Base-by-base conservation (phyloP, 1,140 invertebrate genomes). In the Diorhabda carinulata region DNA sequence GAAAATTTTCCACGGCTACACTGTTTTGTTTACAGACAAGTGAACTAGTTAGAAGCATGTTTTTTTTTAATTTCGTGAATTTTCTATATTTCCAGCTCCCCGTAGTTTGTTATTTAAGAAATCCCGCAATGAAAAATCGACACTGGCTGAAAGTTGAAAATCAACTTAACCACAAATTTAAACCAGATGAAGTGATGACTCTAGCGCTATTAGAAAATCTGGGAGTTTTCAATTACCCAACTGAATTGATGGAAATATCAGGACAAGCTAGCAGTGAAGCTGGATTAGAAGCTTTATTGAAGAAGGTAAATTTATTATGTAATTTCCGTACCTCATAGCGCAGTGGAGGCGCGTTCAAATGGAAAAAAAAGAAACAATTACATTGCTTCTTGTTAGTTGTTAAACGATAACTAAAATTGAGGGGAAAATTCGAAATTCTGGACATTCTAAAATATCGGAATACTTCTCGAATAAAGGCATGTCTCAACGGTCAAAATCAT, bases 71-170 rank as follows among this genome's bases (percentile, higher is more conserved):
- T 25, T 25, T 25, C 25, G 25, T 25, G 25, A 25, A 25, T 25
- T 25, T 25, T 25, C 0, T 25, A 25, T 25, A 25, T 25, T 25
- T 25, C 43, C 77, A 91, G 87, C 78, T 95, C 58, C 89, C 91
- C 3, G 85, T 91, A 40, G 89, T 94, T 66, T 84, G 86, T 5
- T 91, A 89, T 66, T 78, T 95, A 10, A 87, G 90, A 62, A 94
- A 93, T 81, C 90, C 90, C 6, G 86, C 87, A 10, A 78, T 94
- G 45, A 87, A 88, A 69, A 82, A 86, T 45, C 87, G 94, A 2
- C 94, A 96, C 79, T 96, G 93, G 94, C 82, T 89, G 2, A 87
- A 88, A 76, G 91, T 97, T 10, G 92, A 94, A 67, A 85, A 87
- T 4, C 81, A 93, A 40, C 79, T 96, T 0, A 86, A 87, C 69